Evolutionary conservation across 2,113 vertebrate genomes (phyloP).

Genomic region (Trogon melanurus): DNA sequence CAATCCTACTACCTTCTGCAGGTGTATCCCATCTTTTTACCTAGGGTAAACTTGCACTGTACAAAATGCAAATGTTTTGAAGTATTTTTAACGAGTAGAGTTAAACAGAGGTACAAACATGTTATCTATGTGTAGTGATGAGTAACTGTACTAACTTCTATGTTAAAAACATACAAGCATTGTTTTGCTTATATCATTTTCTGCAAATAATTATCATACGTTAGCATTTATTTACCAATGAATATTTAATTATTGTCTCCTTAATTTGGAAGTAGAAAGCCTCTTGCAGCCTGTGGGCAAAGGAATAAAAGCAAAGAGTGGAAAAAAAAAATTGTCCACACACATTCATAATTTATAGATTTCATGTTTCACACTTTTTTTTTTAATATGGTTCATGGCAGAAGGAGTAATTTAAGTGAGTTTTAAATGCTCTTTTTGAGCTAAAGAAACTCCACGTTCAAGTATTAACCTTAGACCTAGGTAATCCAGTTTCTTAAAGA

Average conservation of each 20-base stretch:
- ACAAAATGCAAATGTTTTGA: not conserved
- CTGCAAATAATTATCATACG: not conserved
- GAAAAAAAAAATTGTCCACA: not conserved
- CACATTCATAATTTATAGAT: not conserved
- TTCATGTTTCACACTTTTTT: not conserved
- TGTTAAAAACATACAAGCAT: not conserved
- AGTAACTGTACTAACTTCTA: not conserved
- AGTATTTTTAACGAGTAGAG: not conserved
- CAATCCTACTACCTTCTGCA: not conserved
- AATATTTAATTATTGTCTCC: not conserved
- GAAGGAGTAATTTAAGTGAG: not conserved
- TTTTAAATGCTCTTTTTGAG: not conserved
- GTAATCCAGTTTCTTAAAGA: not conserved
- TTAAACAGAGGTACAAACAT: not conserved
- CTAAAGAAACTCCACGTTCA: not conserved
- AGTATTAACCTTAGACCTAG: not conserved
- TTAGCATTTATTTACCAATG: not conserved
- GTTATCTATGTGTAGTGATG: not conserved
- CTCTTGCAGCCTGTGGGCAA: not conserved
- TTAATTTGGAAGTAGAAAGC: not conserved
- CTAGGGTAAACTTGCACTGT: not conserved
- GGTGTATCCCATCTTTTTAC: not conserved
- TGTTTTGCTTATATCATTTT: not conserved
- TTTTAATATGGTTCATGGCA: not conserved
- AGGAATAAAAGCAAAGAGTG: not conserved